Conservation (phyloP, 2,797 vertebrate species). For the Allobates femoralis region DNA sequence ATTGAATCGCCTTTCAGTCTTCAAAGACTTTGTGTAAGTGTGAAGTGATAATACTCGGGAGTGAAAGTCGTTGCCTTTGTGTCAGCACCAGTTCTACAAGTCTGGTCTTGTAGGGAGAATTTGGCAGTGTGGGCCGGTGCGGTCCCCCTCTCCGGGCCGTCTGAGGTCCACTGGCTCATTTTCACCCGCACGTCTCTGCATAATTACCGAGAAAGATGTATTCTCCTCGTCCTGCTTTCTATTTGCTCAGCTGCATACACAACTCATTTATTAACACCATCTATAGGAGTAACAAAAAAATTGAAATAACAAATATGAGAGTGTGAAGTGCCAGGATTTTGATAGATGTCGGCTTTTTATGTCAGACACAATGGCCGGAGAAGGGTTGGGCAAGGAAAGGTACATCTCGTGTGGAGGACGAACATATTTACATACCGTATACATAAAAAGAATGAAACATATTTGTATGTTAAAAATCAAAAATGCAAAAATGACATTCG, state of each 20-base stretch:
- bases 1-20: conserved; percentile 14
- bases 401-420: neutral
- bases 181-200: conserved; percentile 39
- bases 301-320: conserved; percentile 44
- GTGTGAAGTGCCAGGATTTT: conserved; percentile 45
- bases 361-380: conserved; percentile 33
- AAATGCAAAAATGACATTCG: neutral
- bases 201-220: conserved; percentile 28
- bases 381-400: neutral
- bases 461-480: neutral
- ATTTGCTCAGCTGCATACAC: conserved; percentile 60
- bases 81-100: conserved; percentile 3
- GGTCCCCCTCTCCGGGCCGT: conserved; percentile 16
- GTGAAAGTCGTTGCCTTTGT: conserved; percentile 6
- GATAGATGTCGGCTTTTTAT: conserved; percentile 57
- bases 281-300: conserved; percentile 13
- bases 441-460: neutral
- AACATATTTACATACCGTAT: neutral
- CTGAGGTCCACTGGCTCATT: conserved; percentile 26
- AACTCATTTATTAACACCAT: conserved; percentile 53
- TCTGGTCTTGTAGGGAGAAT: conserved; percentile 6
- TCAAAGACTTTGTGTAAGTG: conserved; percentile 4
- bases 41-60: conserved; percentile 15
- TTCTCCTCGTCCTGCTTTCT: conserved; percentile 35
- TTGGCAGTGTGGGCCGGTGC: conserved; percentile 2